Base-by-base conservation (phyloP, 2,888 invertebrate genomes). In the Dysmachus trigonus region DNA sequence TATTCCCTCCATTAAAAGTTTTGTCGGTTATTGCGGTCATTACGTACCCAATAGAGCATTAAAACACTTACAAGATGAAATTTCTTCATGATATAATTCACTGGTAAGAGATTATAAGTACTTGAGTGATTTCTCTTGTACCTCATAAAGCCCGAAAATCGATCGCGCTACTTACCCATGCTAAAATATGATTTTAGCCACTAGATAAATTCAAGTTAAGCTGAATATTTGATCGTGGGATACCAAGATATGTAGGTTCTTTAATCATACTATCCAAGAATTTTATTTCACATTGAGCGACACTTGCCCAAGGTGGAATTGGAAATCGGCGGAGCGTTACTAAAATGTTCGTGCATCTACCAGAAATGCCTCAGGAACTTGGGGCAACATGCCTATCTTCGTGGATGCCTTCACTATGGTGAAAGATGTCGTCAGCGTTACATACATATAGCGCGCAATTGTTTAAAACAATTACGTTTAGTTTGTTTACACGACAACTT, bases 391-490 rank as follows among this genome's bases (percentile, higher is more conserved):
- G 10, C 10, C 62, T 62, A 62, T 62, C 62, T 22, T 13, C 18
- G 0, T 27, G 22, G 62, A 62, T 22, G 22, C 22, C 27, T 62
- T 62, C 22, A 3, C 1, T 7, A 27, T 27, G 62, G 13, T 27
- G 62, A 62, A 62, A 62, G 10, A 22, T 22, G 8, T 27, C 77
- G 47, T 47, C 77, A 41, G 38, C 77, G 41, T n/a, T 27, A 47
- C 41, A 62, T 27, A 47, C 41, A 62, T 47, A 47, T 30, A 62
- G 62, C 77, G 4, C 15, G 22, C 77, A 77, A 77, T 77, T 77
- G 77, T 47, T 77, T 77, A 47, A 77, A 77, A 47, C 30, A 77
- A 77, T 77, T 77, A 77, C 47, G 41, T 77, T 77, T 47, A 47
- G 41, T 47, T 41, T 47, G 22, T 47, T 47, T 47, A 47, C 41